Base-by-base conservation (phyloP, 2,888 invertebrate species). In the Autographa pulchrina region DNA sequence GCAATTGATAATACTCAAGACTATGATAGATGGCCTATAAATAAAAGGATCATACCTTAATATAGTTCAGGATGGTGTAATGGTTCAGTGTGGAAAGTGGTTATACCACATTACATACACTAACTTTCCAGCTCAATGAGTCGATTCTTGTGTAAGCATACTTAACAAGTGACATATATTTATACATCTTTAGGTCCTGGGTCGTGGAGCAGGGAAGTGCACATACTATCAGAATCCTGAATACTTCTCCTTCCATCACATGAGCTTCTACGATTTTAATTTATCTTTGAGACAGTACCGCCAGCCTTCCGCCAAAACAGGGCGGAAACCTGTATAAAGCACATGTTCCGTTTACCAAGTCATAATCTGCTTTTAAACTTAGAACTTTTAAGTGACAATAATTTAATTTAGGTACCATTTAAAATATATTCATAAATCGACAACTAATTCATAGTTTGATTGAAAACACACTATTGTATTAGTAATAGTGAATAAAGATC, bases 221-320 rank as follows among this genome's bases (percentile, higher is more conserved):
- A 72, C 77, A 1, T 74, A 14, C 35, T 95, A 95, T 78, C 81
- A 87, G 80, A 92, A 92, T 62, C 93, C 94, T 0, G 95, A 95
- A 77, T 95, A 94, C 77, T 95, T 92, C 70, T 88, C 93, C 0
- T 95, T 67, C 67, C 94, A 95, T 48, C 89, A 94, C 72, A 94
- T 93, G 93, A 83, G 88, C 7, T 95, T 84, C 73, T 94, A 84
- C 74, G 95, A 94, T 66, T 76, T 93, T 69, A 91, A 93, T 65
- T 32, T 90, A 32, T 54, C 74, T 18, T 52, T 94, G 67, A 86
- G 87, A 66, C 54, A 68, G 11, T 89, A 73, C 62, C 91, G 94
- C 0, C 75, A 62, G 5, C 83, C 90, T 11, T 60, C 82, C 20
- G 85, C 91, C 0, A 78, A 87, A 35, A 81, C 88, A 61, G 83